phyloP scores from a whole-genome alignment of 2,888 invertebrate genomes.

The Cryptus armator region DNA sequence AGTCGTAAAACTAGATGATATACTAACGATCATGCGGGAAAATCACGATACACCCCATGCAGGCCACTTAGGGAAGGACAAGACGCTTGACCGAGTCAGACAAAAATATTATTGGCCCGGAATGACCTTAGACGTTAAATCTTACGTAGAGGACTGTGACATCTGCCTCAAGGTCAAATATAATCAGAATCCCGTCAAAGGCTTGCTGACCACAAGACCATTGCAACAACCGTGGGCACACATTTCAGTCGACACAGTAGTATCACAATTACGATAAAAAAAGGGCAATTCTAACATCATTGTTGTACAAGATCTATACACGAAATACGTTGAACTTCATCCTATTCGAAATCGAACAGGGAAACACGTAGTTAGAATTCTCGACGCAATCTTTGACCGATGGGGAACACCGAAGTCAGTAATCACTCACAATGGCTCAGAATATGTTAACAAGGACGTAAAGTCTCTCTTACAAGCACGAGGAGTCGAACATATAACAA shows the following conservation, averaged over 20 bases:
- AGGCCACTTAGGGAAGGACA: constrained; percentile 60
- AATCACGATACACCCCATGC: constrained; percentile 54
- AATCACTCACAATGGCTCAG: constrained; percentile 48
- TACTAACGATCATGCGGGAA: constrained; percentile 35
- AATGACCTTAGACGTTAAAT: constrained; percentile 54
- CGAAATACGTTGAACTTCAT: constrained; percentile 8
- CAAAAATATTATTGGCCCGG: constrained; percentile 61
- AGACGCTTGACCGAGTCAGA: constrained; percentile 57
- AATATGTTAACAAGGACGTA: constrained; percentile 52
- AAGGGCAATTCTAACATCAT: constrained; percentile 1
- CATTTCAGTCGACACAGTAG: constrained; percentile 49
- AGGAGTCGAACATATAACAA: constrained; percentile 51
- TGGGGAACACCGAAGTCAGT: constrained; percentile 62
- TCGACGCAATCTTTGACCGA: constrained; percentile 63
- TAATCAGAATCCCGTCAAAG: constrained; percentile 48
- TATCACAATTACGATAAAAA: constrained; percentile 33
- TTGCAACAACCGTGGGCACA: constrained; percentile 51
- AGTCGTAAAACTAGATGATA: not conserved
- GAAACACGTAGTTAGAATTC: constrained; percentile 21
- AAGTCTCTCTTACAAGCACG: constrained; percentile 29
- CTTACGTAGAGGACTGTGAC: constrained; percentile 57
- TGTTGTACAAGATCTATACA: constrained; percentile 8
- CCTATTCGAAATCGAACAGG: not conserved
- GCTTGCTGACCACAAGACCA: constrained; percentile 39
- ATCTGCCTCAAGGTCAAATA: constrained; percentile 50